Conservation (phyloP, 2,113 vertebrate genomes). For the Hemibates koningsi region DNA sequence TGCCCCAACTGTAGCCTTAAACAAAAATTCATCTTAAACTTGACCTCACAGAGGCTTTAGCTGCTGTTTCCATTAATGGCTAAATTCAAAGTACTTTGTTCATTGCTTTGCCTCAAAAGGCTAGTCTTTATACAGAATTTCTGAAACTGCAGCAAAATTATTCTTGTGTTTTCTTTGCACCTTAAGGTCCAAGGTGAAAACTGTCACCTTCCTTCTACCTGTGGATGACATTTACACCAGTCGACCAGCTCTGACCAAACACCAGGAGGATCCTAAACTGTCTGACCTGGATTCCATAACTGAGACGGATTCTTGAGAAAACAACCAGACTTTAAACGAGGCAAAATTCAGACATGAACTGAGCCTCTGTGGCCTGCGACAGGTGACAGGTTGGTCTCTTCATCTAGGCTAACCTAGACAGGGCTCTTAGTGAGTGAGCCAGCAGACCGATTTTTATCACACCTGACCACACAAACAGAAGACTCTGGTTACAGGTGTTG, state of each 20-base stretch:
- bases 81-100: background rate
- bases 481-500: slow-evolving; percentile 68
- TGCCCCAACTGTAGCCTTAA: background rate
- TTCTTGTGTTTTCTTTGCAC: background rate
- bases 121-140: background rate
- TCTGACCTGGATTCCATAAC: slow-evolving; percentile 66
- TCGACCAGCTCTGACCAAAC: slow-evolving; percentile 60
- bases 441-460: slow-evolving; percentile 61
- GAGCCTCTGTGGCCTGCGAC: background rate
- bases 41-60: background rate
- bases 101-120: background rate
- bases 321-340: background rate
- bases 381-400: background rate
- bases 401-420: slow-evolving; percentile 26
- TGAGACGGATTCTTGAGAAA: slow-evolving; percentile 73
- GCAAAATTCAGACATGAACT: background rate
- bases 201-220: slow-evolving; percentile 88
- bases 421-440: slow-evolving; percentile 26
- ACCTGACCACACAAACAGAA: slow-evolving; percentile 56
- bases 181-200: slow-evolving; percentile 85
- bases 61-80: background rate
- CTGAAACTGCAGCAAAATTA: background rate
- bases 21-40: background rate
- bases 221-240: slow-evolving; percentile 76
- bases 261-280: slow-evolving; percentile 57